These are phyloP conservation scores for Epinotia nisella DNA, from an alignment of 2,888 invertebrate species.

Conservation along the genomic window DNA sequence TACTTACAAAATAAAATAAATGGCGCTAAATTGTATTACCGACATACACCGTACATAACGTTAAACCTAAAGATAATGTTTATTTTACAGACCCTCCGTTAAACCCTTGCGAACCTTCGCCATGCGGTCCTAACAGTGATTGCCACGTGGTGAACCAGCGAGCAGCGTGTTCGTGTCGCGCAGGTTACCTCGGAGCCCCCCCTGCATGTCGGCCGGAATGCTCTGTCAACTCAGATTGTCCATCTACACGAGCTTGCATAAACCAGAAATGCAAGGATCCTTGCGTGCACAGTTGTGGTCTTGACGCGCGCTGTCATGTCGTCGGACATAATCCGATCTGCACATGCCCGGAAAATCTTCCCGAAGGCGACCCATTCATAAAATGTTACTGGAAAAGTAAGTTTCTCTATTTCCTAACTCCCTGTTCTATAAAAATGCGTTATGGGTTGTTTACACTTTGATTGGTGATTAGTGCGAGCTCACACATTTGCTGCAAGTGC, in stretches of 20 bases:
- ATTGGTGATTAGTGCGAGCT: too few relatives aligned
- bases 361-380: conserved; percentile 91
- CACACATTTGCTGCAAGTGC: too few relatives aligned
- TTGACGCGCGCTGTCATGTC: conserved; percentile 91
- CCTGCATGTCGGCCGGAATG: conserved; percentile 91
- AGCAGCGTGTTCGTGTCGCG: conserved; percentile 89
- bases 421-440: too few relatives aligned
- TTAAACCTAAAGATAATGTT: neutral
- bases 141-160: conserved; percentile 88
- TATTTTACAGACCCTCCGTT: conserved; percentile 56
- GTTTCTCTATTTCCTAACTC: conserved; percentile 45
- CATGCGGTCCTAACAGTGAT: conserved; percentile 91
- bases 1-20: neutral
- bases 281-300: conserved; percentile 90
- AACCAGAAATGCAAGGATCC: conserved; percentile 91
- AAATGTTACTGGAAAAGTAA: conserved; percentile 85
- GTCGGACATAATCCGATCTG: conserved; percentile 92
- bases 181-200: conserved; percentile 89
- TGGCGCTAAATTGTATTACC: neutral
- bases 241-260: conserved; percentile 89
- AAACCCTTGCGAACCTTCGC: conserved; percentile 90
- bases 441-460: too few relatives aligned
- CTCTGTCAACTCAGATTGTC: conserved; percentile 90
- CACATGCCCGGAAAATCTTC: conserved; percentile 87
- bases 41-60: neutral